Evolutionary conservation across 2,113 vertebrate genomes (phyloP), one percentile per base, ranked within the genome.

Genomic region (Delphinus delphis): DNA sequence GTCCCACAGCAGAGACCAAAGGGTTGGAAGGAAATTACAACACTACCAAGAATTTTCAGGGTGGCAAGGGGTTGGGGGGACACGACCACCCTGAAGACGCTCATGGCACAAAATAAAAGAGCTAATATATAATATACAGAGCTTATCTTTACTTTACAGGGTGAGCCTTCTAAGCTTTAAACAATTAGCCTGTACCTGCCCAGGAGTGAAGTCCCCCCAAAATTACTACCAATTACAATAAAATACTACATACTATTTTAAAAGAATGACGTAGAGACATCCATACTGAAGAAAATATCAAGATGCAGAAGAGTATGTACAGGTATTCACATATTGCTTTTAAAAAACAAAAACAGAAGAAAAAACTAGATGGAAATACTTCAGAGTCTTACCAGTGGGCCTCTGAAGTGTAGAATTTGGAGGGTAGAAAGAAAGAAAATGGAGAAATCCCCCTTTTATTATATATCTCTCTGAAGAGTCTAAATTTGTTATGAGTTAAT

Each of bases 401-500:
- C 13, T 38, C 8, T 55, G 73, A 53, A 8, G 63, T 38, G 1
- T 44, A 95, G 44, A 88, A 93, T 77, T n/a, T 50, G 25, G 83
- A 95, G 20, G 33, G 17, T 36, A 77, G 47, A 68, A 18, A 83
- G 53, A 92, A 90, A 55, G 60, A 74, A 94, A 93, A 76, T 8
- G 18, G 15, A 53, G 26, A 58, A 55, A 76, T 94, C 70, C 20
- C 62, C 71, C 71, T 95, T 84, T 91, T 62, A 50, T 86, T 73
- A 87, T 92, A 63, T 55, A 33, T 50, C 14, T 23, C n/a, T 88
- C 65, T 91, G 36, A 92, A 95, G 25, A 53, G 8, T 80, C 8
- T 33, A 17, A 81, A 44, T 80, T 90, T 80, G 33, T 83, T 89
- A 77, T 62, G 55, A 92, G 11, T 82, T 92, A 84, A 85, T 76